Conservation (phyloP, 2,113 vertebrate species). For the Petaurus breviceps region DNA sequence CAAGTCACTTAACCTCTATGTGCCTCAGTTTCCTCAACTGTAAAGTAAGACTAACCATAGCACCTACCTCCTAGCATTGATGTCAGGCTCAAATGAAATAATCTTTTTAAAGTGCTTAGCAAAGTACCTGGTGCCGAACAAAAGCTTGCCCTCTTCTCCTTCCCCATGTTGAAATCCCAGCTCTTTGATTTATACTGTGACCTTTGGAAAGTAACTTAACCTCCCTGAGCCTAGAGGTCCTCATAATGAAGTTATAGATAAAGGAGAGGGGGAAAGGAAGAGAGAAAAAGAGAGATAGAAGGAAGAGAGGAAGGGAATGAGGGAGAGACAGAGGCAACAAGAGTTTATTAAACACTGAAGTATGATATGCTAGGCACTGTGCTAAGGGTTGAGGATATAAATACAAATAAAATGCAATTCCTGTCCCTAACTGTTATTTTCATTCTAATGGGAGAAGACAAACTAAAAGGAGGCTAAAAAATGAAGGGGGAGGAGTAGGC, state of each 20-base stretch:
- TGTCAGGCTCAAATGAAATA: not conserved
- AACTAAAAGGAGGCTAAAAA: not conserved
- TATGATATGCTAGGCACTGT: not conserved
- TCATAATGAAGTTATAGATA: not conserved
- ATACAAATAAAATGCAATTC: not conserved
- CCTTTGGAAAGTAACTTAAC: not conserved
- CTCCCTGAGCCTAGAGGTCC: not conserved
- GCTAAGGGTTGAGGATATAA: not conserved
- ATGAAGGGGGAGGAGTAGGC: not conserved
- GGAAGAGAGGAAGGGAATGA: not conserved
- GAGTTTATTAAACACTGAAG: not conserved
- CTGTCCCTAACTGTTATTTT: not conserved
- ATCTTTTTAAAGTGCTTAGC: not conserved
- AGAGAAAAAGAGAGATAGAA: not conserved
- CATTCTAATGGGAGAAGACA: not conserved
- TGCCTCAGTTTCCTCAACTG: not conserved
- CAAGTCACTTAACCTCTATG: not conserved
- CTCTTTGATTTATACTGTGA: not conserved
- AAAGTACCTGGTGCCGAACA: not conserved
- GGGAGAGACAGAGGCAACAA: not conserved
- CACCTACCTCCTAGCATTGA: not conserved
- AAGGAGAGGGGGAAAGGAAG: not conserved
- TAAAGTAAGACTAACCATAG: not conserved
- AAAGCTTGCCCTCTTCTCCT: not conserved
- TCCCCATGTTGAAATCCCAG: not conserved